These are phyloP conservation scores for Hetaerina titia DNA, from an alignment of 2,888 invertebrate genomes.

Conservation along the genomic window DNA sequence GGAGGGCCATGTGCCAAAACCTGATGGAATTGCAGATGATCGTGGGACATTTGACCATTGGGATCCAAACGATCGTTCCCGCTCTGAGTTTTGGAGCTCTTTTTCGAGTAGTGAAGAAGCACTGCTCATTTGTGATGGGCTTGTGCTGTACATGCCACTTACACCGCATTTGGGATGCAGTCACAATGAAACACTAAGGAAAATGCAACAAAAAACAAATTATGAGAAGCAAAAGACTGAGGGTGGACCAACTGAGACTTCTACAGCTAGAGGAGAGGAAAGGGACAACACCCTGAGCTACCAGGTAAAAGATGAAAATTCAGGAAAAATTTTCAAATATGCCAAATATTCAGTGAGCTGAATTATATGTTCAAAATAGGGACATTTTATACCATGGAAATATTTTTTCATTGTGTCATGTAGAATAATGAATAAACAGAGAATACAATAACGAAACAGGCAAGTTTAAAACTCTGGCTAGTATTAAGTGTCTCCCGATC, in stretches of 20 bases:
- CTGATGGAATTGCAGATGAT: constrained; percentile 84
- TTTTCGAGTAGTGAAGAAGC: constrained; percentile 90
- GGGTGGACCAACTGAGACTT: constrained; percentile 34
- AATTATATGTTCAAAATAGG: too few species aligned
- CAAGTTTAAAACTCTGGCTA: too few species aligned
- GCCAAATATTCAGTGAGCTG: too few species aligned
- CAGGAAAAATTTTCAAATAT: too few species aligned
- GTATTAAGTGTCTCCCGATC: too few species aligned
- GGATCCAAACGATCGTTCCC: constrained; percentile 84
- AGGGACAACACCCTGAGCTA: constrained; percentile 60
- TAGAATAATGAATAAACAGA: too few species aligned
- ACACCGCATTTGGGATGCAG: constrained; percentile 82
- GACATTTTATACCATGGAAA: too few species aligned
- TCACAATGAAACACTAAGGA: neutral
- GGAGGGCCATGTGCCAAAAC: constrained; percentile 75
- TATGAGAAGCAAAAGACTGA: constrained; percentile 6
- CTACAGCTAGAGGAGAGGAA: neutral
- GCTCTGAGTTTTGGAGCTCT: constrained; percentile 90
- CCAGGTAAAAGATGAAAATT: neutral
- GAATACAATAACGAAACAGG: too few species aligned
- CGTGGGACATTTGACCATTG: constrained; percentile 83
- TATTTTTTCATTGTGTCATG: too few species aligned
- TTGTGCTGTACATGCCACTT: constrained; percentile 85
- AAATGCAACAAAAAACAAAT: neutral
- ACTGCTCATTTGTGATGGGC: constrained; percentile 85